Evolutionary conservation across 1,140 invertebrate genomes (phyloP).

Genomic region (Nasonia vitripennis): DNA sequence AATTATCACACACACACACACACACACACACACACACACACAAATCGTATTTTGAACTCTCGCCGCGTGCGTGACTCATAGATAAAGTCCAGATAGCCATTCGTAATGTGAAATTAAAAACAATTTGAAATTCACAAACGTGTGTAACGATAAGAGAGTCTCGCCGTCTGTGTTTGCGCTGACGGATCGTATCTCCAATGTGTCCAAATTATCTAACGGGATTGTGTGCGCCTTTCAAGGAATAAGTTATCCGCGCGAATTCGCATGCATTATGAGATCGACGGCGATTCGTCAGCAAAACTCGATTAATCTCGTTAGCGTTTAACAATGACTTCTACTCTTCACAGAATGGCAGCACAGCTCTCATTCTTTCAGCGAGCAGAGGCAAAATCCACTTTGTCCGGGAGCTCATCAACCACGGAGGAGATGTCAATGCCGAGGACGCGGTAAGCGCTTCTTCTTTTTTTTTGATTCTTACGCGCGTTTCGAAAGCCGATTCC

Average conservation of each 20-base stretch:
- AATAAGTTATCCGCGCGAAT: too few relatives aligned
- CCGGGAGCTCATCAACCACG: conserved; percentile 87
- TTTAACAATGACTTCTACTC: not conserved
- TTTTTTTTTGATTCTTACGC: not conserved
- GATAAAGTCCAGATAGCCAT: not conserved
- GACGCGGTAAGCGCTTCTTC: conserved; percentile 80
- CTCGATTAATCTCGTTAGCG: not conserved
- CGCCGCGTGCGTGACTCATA: too few relatives aligned
- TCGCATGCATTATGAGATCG: not conserved
- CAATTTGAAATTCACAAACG: not conserved
- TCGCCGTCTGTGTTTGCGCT: not conserved
- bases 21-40: too few relatives aligned
- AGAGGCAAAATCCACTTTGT: conserved; percentile 89
- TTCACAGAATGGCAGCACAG: conserved; percentile 90
- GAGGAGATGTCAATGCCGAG: conserved; percentile 92
- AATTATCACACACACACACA: not conserved
- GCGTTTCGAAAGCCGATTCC: not conserved
- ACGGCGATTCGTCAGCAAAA: not conserved
- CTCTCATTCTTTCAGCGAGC: conserved; percentile 90
- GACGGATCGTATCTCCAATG: too few relatives aligned
- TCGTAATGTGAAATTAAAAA: not conserved
- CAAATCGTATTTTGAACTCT: not conserved
- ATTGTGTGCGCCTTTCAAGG: too few relatives aligned
- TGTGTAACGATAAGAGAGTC: not conserved
- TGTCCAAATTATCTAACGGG: too few relatives aligned